These are phyloP conservation scores for Blastobasis adustella DNA, from an alignment of 2,888 invertebrate genomes.

Conservation along the genomic window DNA sequence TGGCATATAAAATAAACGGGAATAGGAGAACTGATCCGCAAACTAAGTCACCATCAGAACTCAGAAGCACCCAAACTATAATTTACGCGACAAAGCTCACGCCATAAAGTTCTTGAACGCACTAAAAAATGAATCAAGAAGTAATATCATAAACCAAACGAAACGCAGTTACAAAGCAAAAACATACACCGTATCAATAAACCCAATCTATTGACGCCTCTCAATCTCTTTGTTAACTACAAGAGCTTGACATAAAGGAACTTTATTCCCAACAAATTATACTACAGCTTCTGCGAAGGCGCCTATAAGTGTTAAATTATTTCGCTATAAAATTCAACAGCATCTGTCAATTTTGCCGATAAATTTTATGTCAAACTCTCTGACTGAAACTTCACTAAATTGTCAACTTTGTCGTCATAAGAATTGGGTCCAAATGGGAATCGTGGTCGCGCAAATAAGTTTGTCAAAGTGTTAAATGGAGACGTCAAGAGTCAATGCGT, in stretches of 20 bases:
- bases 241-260: conserved; percentile 13
- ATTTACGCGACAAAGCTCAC: too few species aligned
- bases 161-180: conserved; percentile 6
- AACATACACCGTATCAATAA: conserved; percentile 13
- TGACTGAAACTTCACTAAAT: neutral
- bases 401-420: neutral
- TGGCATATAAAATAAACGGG: too few species aligned
- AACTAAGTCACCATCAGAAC: too few species aligned
- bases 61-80: too few species aligned
- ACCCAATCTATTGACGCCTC: conserved; percentile 11
- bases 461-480: conserved; percentile 43
- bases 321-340: conserved; percentile 34
- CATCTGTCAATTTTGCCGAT: conserved; percentile 16
- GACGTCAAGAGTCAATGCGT: conserved; percentile 57
- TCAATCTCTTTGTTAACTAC: conserved; percentile 11
- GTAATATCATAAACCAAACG: too few species aligned
- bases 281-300: conserved; percentile 49
- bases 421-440: conserved; percentile 11
- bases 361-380: conserved; percentile 2
- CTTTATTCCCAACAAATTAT: conserved; percentile 62
- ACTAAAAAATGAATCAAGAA: too few species aligned
- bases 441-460: conserved; percentile 15
- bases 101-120: too few species aligned
- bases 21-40: too few species aligned
- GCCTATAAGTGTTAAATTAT: conserved; percentile 42